Conservation (phyloP, 2,888 invertebrate genomes). For the Phrixothrix hirtus region DNA sequence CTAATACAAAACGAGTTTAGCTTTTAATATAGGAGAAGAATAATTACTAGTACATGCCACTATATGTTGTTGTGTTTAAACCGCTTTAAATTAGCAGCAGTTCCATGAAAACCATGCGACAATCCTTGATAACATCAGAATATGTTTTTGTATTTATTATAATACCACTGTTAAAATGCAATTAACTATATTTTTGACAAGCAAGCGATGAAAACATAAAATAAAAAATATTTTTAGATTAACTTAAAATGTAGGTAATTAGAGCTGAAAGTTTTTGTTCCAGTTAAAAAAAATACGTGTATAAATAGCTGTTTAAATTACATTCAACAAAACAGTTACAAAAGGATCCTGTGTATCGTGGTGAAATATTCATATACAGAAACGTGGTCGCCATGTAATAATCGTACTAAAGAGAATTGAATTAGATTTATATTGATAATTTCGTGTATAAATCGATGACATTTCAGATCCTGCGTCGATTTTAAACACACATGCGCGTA, state of each 20-base stretch:
- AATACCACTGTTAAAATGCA: conserved; percentile 37
- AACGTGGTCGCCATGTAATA: no score
- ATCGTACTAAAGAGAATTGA: no score
- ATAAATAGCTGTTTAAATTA: no score
- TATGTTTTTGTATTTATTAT: conserved; percentile 40
- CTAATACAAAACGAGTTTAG: conserved; percentile 16
- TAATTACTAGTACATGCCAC: conserved; percentile 45
- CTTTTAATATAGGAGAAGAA: conserved; percentile 21
- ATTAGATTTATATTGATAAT: no score
- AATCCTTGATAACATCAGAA: conserved; percentile 40
- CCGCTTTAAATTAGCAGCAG: conserved; percentile 43
- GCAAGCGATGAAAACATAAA: conserved; percentile 15
- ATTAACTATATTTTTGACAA: conserved; percentile 31
- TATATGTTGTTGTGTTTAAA: conserved; percentile 42
- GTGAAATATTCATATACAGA: no score
- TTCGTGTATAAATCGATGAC: no score
- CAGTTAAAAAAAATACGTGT: not conserved
- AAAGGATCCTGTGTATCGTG: no score
- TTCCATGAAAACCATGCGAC: conserved; percentile 43
- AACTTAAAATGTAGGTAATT: conserved; percentile 17
- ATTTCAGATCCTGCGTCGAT: no score
- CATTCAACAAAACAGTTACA: no score
- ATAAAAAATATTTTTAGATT: conserved; percentile 19
- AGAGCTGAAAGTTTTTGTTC: conserved; percentile 14
- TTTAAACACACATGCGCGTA: no score